Conservation (phyloP, 1,140 invertebrate genomes). For the Monochamus saltuarius region DNA sequence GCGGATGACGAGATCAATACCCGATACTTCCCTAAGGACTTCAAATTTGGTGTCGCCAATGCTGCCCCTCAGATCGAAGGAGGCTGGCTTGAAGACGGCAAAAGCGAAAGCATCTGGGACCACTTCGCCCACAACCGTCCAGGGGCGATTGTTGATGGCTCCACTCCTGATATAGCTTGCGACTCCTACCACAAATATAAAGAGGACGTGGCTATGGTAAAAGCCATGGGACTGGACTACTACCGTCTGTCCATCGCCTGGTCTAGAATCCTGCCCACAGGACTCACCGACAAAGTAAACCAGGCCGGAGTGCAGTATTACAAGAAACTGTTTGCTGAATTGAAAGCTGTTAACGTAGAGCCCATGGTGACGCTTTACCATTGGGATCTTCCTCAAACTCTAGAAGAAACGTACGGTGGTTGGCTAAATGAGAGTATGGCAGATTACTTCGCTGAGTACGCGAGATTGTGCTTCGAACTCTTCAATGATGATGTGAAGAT, state of each 20-base stretch:
- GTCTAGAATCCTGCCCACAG: constrained; percentile 48
- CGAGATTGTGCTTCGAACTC: constrained; percentile 57
- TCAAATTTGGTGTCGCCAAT: constrained; percentile 37
- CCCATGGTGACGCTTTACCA: constrained; percentile 68
- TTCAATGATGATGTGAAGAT: constrained; percentile 62
- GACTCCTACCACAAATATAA: constrained; percentile 61
- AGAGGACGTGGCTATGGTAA: constrained; percentile 55
- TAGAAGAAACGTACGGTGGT: constrained; percentile 63
- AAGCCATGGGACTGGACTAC: constrained; percentile 52
- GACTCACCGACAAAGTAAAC: constrained; percentile 54
- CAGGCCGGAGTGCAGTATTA: constrained; percentile 63
- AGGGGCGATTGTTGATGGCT: constrained; percentile 54
- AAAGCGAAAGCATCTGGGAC: constrained; percentile 60
- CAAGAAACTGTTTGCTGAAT: constrained; percentile 60
- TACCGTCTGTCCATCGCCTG: constrained; percentile 64
- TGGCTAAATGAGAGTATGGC: constrained; percentile 63
- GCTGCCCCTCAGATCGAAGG: constrained; percentile 53
- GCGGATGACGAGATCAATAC: too few species aligned
- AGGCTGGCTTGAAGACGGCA: constrained; percentile 49
- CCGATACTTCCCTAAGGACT: neutral
- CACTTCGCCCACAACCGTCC: constrained; percentile 56
- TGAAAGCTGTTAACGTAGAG: constrained; percentile 59
- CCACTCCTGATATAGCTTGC: constrained; percentile 58
- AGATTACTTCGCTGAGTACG: constrained; percentile 61
- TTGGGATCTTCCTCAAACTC: constrained; percentile 66